Conservation (phyloP, 2,113 vertebrate genomes). For the Marcusenius ussheri region DNA sequence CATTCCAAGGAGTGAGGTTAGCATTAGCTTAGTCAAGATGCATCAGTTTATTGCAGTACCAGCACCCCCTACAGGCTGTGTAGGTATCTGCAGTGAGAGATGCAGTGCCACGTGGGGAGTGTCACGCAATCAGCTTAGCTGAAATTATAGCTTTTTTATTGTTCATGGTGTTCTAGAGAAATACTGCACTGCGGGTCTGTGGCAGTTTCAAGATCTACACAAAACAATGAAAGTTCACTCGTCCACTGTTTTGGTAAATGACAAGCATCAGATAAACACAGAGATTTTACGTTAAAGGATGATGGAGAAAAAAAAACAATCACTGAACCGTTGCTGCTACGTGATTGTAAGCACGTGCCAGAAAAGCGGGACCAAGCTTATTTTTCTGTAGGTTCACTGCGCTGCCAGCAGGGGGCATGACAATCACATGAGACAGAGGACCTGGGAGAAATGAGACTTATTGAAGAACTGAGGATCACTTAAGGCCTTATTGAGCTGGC, state of each 20-base stretch:
- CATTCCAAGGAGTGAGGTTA: background rate
- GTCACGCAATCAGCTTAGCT: background rate
- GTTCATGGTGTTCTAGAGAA: background rate
- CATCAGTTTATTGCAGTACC: background rate
- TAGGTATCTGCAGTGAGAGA: background rate
- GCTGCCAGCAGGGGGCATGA: slow-evolving; percentile 42
- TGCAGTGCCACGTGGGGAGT: background rate
- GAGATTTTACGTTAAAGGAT: background rate
- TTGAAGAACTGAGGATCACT: background rate
- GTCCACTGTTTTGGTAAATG: background rate
- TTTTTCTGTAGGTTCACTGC: background rate
- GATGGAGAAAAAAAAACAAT: background rate
- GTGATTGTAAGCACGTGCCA: background rate
- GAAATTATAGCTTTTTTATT: background rate
- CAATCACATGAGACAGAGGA: slow-evolving; percentile 11
- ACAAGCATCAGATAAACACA: background rate
- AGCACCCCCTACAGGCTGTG: background rate
- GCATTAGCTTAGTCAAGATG: background rate
- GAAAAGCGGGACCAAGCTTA: background rate
- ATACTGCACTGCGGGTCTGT: background rate
- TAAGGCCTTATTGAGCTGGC: background rate
- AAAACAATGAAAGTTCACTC: background rate
- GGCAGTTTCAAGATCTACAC: background rate
- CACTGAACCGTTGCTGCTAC: background rate
- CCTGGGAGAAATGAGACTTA: background rate